phyloP scores from a whole-genome alignment of 2,888 invertebrate species.

The Sthenelais limicola region DNA sequence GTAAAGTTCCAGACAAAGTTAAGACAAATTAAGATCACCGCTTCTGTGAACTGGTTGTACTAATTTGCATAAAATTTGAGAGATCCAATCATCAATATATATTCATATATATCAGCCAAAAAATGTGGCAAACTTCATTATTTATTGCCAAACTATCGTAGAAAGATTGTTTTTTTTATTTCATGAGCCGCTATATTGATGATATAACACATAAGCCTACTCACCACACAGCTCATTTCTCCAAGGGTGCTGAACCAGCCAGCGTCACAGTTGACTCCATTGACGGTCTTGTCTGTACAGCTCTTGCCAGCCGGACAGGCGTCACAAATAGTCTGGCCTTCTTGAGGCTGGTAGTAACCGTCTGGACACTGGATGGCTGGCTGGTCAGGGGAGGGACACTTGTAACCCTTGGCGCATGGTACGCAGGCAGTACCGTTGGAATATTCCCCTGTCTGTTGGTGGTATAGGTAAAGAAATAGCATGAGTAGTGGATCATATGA shows the following conservation, averaged over 20 bases:
- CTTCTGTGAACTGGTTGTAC: no score
- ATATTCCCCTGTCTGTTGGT: slow-evolving; percentile 66
- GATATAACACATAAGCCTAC: slow-evolving; percentile 46
- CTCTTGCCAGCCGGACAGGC: slow-evolving; percentile 58
- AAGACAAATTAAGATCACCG: no score
- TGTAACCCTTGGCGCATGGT: slow-evolving; percentile 61
- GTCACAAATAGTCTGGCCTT: slow-evolving; percentile 62
- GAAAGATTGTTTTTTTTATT: no score
- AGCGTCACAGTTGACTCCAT: slow-evolving; percentile 59
- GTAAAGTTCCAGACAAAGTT: no score
- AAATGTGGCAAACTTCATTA: slow-evolving; percentile 6
- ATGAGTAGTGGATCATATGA: no score
- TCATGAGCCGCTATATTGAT: no score
- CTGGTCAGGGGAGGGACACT: slow-evolving; percentile 60
- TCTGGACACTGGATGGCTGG: slow-evolving; percentile 59
- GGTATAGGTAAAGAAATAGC: no score
- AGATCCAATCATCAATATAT: no score
- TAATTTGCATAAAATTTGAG: no score
- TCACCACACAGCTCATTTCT: slow-evolving; percentile 57
- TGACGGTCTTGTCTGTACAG: slow-evolving; percentile 49
- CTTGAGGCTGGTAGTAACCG: slow-evolving; percentile 62
- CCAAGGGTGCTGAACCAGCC: slow-evolving; percentile 63
- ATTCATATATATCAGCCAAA: no score
- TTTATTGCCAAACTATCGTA: no score
- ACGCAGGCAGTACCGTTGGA: slow-evolving; percentile 60